A percentile compares a stretch with the other conserved stretches of the same genome.
phyloP scores from a whole-genome alignment of 2,888 invertebrate genomes.

The Acrobasis consociella region DNA sequence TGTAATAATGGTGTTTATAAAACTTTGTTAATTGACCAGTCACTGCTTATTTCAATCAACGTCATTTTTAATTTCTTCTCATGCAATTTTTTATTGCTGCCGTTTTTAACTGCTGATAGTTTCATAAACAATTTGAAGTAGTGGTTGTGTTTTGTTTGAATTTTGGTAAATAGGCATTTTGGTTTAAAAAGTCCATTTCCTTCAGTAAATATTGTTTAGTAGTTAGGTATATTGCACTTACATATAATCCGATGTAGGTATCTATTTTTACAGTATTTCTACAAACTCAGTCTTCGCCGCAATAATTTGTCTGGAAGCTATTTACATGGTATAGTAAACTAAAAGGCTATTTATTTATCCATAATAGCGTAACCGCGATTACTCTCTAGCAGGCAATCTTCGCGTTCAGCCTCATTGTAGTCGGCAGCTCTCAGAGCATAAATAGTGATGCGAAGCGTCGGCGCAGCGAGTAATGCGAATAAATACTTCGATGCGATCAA shows the following conservation, averaged over 20 bases:
- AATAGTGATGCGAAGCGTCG: constrained; percentile 68
- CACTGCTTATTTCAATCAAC: constrained; percentile 31
- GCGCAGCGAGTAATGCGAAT: constrained; percentile 69
- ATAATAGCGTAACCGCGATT: constrained; percentile 54
- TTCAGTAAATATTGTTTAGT: background rate
- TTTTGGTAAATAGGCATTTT: background rate
- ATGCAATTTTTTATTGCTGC: constrained; percentile 7
- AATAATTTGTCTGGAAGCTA: constrained; percentile 34
- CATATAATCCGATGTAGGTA: background rate
- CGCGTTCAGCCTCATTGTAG: constrained; percentile 24
- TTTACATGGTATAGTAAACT: constrained; percentile 45
- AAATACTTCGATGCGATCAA: constrained; percentile 78
- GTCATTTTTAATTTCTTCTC: constrained; percentile 11
- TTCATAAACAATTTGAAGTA: background rate
- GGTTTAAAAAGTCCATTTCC: background rate
- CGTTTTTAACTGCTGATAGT: constrained; percentile 17
- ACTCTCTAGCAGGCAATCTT: constrained; percentile 33
- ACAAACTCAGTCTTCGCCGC: constrained; percentile 19
- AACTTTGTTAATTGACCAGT: constrained; percentile 49
- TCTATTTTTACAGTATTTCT: constrained; percentile 5
- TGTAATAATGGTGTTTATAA: constrained; percentile 48
- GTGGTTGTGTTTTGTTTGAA: no score
- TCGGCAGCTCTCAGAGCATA: constrained; percentile 58
- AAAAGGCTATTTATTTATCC: constrained; percentile 50
- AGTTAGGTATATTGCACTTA: background rate